Base-by-base conservation (phyloP, 2,888 invertebrate genomes). In the Lymantria dispar region DNA sequence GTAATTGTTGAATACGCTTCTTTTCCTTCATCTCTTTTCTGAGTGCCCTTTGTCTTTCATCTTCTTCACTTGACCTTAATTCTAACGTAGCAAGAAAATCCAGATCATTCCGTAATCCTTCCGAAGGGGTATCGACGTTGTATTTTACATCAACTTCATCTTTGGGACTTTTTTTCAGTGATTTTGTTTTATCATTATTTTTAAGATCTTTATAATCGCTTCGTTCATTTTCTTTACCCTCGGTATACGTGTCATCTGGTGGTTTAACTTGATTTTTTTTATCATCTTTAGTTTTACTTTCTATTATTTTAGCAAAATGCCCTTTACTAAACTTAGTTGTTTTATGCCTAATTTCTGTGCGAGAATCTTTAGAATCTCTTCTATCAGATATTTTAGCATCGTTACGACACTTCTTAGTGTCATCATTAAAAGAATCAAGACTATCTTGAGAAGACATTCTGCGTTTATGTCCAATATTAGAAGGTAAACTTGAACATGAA, bases 401-500 rank as follows among this genome's bases (percentile, higher is more conserved):
- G 50, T 92, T 87, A 80, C 94, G 95, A 61, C 92, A 87, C 58
- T 94, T 93, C 69, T 95, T 95, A 2, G 90, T 75, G 11, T 93
- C 93, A 54, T 95, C 94, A 47, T 90, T 86, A 2, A 92, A 76
- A 47, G 85, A 85, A 62, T 93, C 93, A 46, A 90, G 65, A 69
- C 92, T 93, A 52, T 96, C 96, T 76, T 96, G 96, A 0, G 95
- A 95, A 59, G 96, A 96, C 72, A 96, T 93, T 54, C 96, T 92
- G 46, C 97, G 92, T 81, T 97, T 97, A 50, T 92, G 88, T 0
- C 94, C 93, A 31, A 95, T 92, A 53, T 92, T 92, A 3, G 94
- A 93, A 5, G 94, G 94, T 62, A 94, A 83, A 76, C 93, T 93
- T 38, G 91, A 91, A 75, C 87, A 88, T 1, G 91, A 92, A 76